These are phyloP conservation scores for Mirounga angustirostris DNA, from an alignment of 2,113 vertebrate genomes.

Conservation along the genomic window DNA sequence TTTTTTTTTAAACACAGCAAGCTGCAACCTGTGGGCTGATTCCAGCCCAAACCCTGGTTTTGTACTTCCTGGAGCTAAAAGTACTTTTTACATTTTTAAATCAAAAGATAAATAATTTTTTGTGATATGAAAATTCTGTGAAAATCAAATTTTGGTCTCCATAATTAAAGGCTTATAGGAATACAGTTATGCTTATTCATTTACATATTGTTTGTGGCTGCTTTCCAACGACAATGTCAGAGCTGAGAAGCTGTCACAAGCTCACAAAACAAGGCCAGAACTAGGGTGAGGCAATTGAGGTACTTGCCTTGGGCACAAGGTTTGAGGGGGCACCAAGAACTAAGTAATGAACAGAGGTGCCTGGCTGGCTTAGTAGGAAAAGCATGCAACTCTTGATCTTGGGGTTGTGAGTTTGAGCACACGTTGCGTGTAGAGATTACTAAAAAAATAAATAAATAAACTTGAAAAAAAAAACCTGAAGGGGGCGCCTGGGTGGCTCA, in stretches of 20 bases:
- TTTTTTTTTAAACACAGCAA: not conserved
- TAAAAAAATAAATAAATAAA: not conserved
- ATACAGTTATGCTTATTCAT: not conserved
- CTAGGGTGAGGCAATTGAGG: not conserved
- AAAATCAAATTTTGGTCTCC: not conserved
- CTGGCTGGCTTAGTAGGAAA: not conserved
- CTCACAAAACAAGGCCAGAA: not conserved
- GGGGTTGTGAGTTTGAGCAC: not conserved
- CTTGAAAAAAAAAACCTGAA: too few species aligned
- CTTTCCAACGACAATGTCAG: not conserved
- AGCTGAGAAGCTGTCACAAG: not conserved
- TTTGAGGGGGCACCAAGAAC: not conserved
- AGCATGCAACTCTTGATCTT: not conserved
- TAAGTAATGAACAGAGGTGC: not conserved
- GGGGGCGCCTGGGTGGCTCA: too few species aligned
- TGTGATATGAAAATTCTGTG: not conserved
- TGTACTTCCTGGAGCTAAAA: not conserved
- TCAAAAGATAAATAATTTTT: not conserved
- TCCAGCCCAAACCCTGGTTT: not conserved
- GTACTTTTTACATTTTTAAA: not conserved
- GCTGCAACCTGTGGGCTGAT: not conserved
- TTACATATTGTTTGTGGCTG: not conserved
- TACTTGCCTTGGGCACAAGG: not conserved
- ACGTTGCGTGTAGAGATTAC: not conserved
- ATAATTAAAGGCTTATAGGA: not conserved